These are phyloP conservation scores for Beris chalybata DNA, from an alignment of 2,888 invertebrate genomes.

Conservation along the genomic window DNA sequence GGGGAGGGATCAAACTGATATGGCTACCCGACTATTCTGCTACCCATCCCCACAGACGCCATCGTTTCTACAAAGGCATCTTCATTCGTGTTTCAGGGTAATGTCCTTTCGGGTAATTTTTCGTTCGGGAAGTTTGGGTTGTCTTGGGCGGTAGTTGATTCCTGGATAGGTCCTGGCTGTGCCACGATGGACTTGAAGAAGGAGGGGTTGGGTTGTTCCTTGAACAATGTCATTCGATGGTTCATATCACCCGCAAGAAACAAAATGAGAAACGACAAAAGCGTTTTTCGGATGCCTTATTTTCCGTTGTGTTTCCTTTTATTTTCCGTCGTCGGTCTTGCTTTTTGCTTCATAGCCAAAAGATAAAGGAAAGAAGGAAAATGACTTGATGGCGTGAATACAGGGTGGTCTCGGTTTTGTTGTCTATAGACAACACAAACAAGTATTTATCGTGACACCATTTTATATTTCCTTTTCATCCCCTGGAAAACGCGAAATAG, in stretches of 20 bases:
- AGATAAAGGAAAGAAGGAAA: slow-evolving; percentile 26
- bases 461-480: slow-evolving; percentile 16
- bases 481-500: slow-evolving; percentile 1
- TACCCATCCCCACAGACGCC: neutral
- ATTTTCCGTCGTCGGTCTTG: neutral
- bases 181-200: neutral
- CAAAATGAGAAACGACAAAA: slow-evolving; percentile 32
- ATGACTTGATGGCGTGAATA: slow-evolving; percentile 6
- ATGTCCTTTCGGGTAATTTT: slow-evolving; percentile 23
- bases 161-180: neutral
- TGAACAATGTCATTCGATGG: slow-evolving; percentile 18
- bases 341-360: slow-evolving; percentile 7
- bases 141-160: neutral
- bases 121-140: slow-evolving; percentile 4
- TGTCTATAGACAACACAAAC: slow-evolving; percentile 7
- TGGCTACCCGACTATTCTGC: neutral
- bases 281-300: slow-evolving; percentile 18
- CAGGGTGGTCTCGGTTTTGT: neutral
- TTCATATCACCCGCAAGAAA: slow-evolving; percentile 13
- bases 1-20: slow-evolving; percentile 15
- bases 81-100: slow-evolving; percentile 1
- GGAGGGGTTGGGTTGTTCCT: slow-evolving; percentile 1
- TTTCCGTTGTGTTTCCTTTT: slow-evolving; percentile 16
- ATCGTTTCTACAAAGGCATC: neutral
- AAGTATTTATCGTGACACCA: slow-evolving; percentile 11